Base-by-base conservation (phyloP, 2,113 vertebrate genomes). In the Xyrauchen texanus region DNA sequence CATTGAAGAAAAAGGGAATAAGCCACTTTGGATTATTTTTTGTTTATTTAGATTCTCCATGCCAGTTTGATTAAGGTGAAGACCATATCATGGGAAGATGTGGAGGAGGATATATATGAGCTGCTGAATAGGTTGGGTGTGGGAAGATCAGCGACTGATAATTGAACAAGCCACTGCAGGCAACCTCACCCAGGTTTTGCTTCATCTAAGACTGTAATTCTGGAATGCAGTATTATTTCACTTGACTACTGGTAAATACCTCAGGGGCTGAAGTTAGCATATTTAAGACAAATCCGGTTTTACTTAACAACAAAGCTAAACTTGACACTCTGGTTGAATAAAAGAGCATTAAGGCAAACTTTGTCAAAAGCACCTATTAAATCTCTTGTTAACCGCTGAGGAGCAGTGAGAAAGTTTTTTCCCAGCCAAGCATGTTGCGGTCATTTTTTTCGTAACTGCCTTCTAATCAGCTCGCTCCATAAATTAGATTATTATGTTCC, bases 111-210 rank as follows among this genome's bases (percentile, higher is more conserved):
- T 47, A 21, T 34, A 34, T 72, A 52, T 61, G 42, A 77, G 68
- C 67, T 76, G 62, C 6, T 57, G 66, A 80, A 70, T 47, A 5
- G 46, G 55, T n/a, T 13, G 55, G 76, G 76, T 49, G 70, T 74
- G 78, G 66, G 62, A 67, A 78, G 74, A 78, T 74, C 62, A 16
- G 53, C 62, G 52, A 42, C 10, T n/a, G 45, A 73, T 71, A 72
- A 68, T 15, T 15, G 61, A 71, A 70, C 76, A 82, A 67, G 79
- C 61, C 79, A 69, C 45, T 79, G 65, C 70, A 81, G 71, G 80
- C 53, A 53, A 66, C 61, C 44, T 73, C 51, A 71, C 16, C 52
- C n/a, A 6, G 42, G 16, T 34, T 69, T 68, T 45, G 55, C 46
- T 68, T 74, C 13, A 65, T 51, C 15, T 34, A 46, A n/a, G 44